These are phyloP conservation scores for Limnephilus marmoratus DNA, from an alignment of 2,888 invertebrate species.

Conservation along the genomic window DNA sequence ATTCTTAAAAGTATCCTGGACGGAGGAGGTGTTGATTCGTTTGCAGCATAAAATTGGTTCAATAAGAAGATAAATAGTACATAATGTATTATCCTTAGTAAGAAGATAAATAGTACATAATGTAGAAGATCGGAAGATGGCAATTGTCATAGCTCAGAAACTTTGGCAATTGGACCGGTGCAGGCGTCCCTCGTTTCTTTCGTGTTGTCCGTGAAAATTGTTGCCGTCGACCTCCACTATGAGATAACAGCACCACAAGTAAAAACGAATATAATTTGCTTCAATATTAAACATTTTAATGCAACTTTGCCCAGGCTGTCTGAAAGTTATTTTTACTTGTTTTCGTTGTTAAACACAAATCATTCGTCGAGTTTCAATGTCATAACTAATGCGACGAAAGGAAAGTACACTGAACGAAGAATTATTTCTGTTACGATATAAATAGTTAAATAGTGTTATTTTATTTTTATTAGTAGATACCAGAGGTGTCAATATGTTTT, in stretches of 20 bases:
- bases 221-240: neutral
- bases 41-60: too few relatives aligned
- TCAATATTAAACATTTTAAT: neutral
- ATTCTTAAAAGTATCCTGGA: neutral
- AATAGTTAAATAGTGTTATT: neutral
- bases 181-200: neutral
- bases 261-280: neutral
- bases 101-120: neutral
- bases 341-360: neutral
- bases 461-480: too few relatives aligned
- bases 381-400: neutral
- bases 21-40: neutral
- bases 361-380: neutral
- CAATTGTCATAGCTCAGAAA: neutral
- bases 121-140: neutral
- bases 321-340: conserved; percentile 2
- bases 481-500: too few relatives aligned
- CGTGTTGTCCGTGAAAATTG: neutral
- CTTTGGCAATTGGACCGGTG: neutral
- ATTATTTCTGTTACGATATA: neutral
- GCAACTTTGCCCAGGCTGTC: neutral
- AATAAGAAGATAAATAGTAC: too few relatives aligned
- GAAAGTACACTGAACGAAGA: neutral
- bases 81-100: too few relatives aligned
- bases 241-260: neutral